Conservation (phyloP, 2,797 vertebrate species). For the Lacerta agilis region DNA sequence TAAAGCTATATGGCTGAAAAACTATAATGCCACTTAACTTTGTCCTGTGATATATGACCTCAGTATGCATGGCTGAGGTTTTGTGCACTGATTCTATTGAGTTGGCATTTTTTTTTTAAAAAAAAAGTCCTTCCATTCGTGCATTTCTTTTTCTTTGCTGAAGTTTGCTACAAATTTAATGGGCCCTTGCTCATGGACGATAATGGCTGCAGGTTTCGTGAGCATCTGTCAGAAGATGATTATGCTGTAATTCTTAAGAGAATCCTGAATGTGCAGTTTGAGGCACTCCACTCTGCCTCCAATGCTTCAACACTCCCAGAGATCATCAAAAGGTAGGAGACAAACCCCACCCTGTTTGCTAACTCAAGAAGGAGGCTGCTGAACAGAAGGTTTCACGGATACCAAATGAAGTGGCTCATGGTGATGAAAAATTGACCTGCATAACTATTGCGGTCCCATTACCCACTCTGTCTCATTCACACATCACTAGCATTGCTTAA, state of each 20-base stretch:
- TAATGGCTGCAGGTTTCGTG: slow-evolving; percentile 29
- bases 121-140: slow-evolving; percentile 7
- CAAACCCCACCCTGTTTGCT: not conserved
- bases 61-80: not conserved
- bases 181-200: slow-evolving; percentile 9
- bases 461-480: no score
- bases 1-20: not conserved
- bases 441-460: no score
- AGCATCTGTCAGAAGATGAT: slow-evolving; percentile 12
- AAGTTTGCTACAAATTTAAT: slow-evolving; percentile 24
- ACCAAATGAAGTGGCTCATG: not conserved
- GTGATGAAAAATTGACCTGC: not conserved
- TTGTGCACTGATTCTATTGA: slow-evolving; percentile 13
- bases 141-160: slow-evolving; percentile 31
- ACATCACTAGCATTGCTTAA: no score
- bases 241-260: slow-evolving; percentile 33
- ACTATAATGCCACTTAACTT: not conserved
- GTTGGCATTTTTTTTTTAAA: slow-evolving; percentile 13
- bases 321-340: not conserved
- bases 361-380: no score
- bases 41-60: not conserved
- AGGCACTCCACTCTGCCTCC: not conserved
- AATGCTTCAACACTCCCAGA: not conserved
- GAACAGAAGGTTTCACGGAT: not conserved
- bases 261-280: slow-evolving; percentile 16